These are phyloP conservation scores for Microchrysa polita DNA, from an alignment of 2,888 invertebrate species.

Conservation along the genomic window DNA sequence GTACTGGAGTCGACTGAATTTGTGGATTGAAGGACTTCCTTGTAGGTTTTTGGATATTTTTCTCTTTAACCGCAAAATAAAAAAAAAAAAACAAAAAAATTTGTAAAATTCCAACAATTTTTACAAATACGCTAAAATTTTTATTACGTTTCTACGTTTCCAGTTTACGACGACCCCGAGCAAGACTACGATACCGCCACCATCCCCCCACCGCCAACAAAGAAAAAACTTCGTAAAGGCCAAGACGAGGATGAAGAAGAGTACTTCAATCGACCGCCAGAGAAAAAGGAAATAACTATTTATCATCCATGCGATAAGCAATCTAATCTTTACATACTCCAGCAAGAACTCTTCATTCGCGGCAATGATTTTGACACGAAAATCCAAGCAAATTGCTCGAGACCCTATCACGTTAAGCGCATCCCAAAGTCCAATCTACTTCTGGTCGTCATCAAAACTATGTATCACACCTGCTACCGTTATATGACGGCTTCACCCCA, in stretches of 20 bases:
- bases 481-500: constrained; percentile 66
- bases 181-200: constrained; percentile 64
- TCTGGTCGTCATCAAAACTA: constrained; percentile 75
- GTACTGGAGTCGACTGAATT: constrained; percentile 58
- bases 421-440: constrained; percentile 82
- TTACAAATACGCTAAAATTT: constrained; percentile 59
- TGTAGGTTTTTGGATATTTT: constrained; percentile 58
- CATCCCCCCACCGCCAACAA: constrained; percentile 53
- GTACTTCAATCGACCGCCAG: constrained; percentile 60
- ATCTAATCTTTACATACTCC: constrained; percentile 74
- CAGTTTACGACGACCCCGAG: constrained; percentile 62
- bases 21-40: constrained; percentile 62
- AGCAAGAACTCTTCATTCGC: constrained; percentile 68
- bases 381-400: constrained; percentile 64
- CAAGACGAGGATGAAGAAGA: constrained; percentile 63
- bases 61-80: neutral
- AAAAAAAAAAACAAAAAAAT: neutral
- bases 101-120: constrained; percentile 48
- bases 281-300: constrained; percentile 56
- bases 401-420: constrained; percentile 76
- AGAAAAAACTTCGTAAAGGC: constrained; percentile 57
- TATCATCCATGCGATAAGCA: constrained; percentile 76
- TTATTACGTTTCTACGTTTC: too few species aligned
- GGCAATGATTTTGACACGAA: constrained; percentile 61
- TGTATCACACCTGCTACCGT: constrained; percentile 65